These are phyloP conservation scores for Ptychoptera albimana DNA, from an alignment of 2,888 invertebrate species.

Conservation along the genomic window DNA sequence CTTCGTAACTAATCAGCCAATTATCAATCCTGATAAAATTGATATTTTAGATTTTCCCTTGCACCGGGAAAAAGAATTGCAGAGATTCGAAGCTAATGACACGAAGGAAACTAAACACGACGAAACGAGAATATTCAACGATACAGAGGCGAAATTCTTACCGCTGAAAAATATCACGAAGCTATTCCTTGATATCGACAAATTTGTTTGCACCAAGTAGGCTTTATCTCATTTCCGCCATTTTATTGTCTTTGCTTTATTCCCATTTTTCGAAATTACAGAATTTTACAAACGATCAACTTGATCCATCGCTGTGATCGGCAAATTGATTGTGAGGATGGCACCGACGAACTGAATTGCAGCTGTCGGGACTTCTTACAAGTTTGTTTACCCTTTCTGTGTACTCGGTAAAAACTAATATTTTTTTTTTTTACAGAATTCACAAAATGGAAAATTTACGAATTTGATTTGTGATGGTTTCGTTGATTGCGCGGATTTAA, in stretches of 20 bases:
- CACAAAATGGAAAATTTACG: constrained; percentile 22
- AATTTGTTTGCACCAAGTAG: constrained; percentile 8
- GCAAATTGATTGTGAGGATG: constrained; percentile 63
- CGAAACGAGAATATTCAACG: too few species aligned
- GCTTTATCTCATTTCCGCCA: background rate
- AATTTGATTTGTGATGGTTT: constrained; percentile 57
- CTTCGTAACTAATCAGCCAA: too few species aligned
- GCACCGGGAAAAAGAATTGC: too few species aligned
- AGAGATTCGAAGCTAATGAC: too few species aligned
- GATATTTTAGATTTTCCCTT: too few species aligned
- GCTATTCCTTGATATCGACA: background rate
- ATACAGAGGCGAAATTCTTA: too few species aligned
- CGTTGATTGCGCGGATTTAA: constrained; percentile 54
- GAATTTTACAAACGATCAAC: constrained; percentile 48
- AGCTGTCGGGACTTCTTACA: constrained; percentile 52
- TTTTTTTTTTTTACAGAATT: background rate
- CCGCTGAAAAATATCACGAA: background rate
- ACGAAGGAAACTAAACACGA: too few species aligned
- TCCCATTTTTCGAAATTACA: constrained; percentile 21
- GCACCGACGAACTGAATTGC: constrained; percentile 60
- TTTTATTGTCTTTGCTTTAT: constrained; percentile 4
- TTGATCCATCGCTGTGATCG: constrained; percentile 46
- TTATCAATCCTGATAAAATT: too few species aligned
- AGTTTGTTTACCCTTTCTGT: constrained; percentile 10
- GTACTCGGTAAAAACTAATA: background rate